Conservation (phyloP, 2,113 vertebrate species). For the Apteryx owenii region DNA sequence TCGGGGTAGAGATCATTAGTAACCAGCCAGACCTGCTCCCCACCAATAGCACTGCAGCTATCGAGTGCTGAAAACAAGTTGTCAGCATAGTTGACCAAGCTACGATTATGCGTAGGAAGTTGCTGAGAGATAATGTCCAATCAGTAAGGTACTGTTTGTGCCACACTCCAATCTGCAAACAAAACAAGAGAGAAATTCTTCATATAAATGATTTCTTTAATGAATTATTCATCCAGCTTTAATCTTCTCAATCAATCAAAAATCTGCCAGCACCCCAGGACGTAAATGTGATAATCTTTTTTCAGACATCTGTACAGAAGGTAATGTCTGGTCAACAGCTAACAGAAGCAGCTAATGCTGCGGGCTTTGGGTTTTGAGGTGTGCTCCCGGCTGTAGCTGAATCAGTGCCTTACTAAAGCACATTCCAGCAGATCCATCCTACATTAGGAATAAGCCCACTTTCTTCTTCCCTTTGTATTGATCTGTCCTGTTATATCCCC, state of each 20-base stretch:
- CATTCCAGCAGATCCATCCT: not conserved
- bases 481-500: not conserved
- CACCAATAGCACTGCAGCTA: not conserved
- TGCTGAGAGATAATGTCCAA: not conserved
- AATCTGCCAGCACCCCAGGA: not conserved
- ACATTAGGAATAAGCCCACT: not conserved
- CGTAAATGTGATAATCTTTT: not conserved
- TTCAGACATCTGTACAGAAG: not conserved
- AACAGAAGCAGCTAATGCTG: not conserved
- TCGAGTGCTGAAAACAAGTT: not conserved
- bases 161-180: not conserved
- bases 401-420: not conserved
- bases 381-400: not conserved
- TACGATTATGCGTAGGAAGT: not conserved
- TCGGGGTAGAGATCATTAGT: not conserved
- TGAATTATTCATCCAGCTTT: constrained; percentile 16
- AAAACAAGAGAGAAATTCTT: not conserved
- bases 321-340: not conserved
- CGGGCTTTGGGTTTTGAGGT: not conserved
- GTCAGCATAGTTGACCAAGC: not conserved
- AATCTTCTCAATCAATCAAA: constrained; percentile 21
- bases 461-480: not conserved
- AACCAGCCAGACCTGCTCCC: not conserved
- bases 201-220: not conserved
- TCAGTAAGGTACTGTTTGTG: not conserved